Base-by-base conservation (phyloP, 1,140 invertebrate genomes). In the Cotesia typhae region DNA sequence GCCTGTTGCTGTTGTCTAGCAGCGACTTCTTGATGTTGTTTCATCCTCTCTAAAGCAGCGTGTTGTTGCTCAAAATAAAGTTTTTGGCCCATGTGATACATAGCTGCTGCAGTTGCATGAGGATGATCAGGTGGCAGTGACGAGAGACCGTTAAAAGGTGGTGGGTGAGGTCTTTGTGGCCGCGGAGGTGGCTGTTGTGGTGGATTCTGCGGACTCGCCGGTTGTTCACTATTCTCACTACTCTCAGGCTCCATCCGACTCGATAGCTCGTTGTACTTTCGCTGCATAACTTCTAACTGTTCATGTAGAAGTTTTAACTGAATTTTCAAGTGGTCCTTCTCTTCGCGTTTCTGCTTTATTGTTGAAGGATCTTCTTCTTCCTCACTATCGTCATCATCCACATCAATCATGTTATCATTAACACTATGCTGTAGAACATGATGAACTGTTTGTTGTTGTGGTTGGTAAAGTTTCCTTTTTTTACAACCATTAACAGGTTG, bases 391-490 rank as follows among this genome's bases (percentile, higher is more conserved):
- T 91, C 92, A 69, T 94, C 92, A 5, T 92, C 92, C 77, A 92
- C 89, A 80, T 93, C 94, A 20, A 92, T 85, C 75, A 93, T 91
- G 28, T 90, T 90, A 71, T 91, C 91, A 78, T 86, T 92, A 80
- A 96, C 94, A 60, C 75, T 75, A 57, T 85, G 85, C 17, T 87
- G 85, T 55, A 83, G 76, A 47, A 84, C 83, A 71, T 85, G 85
- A 74, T 87, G 85, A 20, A 83, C 83, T 4, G 83, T 85, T 82
- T 97, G 95, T 80, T 98, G 96, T 82, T 97, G 95, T 1, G 97
- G 97, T 78, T 98, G 95, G 83, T 98, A 98, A n/a, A 98, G 89
- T 85, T 98, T 99, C 20, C 97, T 90, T 87, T 98, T 98, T 84
- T 97, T 97, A 88, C 94, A 98, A 55, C 94, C 96, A 84, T 95